Base-by-base conservation (phyloP, 2,888 invertebrate species). In the Orthosia gracilis region DNA sequence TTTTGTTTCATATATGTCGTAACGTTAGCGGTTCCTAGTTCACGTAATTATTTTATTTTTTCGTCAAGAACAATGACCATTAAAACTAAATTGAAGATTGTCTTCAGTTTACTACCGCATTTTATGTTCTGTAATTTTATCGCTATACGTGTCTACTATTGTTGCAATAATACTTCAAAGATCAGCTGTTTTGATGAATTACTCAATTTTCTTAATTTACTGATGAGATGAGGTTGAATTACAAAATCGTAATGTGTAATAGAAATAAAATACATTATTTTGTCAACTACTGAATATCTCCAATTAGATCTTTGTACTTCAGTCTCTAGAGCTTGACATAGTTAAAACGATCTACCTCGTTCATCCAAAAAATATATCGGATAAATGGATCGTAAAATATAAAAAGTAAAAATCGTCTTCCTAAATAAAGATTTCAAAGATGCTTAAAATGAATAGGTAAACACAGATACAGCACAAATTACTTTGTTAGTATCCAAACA, bases 1-100 rank as follows among this genome's bases (percentile, higher is more conserved):
- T 69, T 69, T 75, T 80, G 68, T 73, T 69, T 70, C 65, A 71
- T 69, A 49, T 80, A 49, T 80, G 76, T 73, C 40, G 85, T 73
- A 79, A 85, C 57, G 18, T 11, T 62, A 64, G 31, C 63, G 21
- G 73, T 79, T 70, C 61, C 65, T 69, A 31, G 21, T 63, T 74
- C 52, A 63, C 65, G 69, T 72, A 69, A 74, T 80, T 73, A 76
- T 65, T 67, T 73, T 67, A 40, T 76, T 76, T 71, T 73, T 67
- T 61, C 58, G 12, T 55, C 31, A 40, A 74, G 55, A 65, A 66
- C 54, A 62, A 57, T 69, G 61, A 70, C 58, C 63, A 65, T 76
- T 71, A 69, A 17, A 26, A 64, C 57, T 66, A 23, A 31, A 72
- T 69, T 64, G 61, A 69, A 66, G 59, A 84, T 74, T 65, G 71